Evolutionary conservation across 2,113 vertebrate species (phyloP).

Genomic region (Laticauda laticaudata): DNA sequence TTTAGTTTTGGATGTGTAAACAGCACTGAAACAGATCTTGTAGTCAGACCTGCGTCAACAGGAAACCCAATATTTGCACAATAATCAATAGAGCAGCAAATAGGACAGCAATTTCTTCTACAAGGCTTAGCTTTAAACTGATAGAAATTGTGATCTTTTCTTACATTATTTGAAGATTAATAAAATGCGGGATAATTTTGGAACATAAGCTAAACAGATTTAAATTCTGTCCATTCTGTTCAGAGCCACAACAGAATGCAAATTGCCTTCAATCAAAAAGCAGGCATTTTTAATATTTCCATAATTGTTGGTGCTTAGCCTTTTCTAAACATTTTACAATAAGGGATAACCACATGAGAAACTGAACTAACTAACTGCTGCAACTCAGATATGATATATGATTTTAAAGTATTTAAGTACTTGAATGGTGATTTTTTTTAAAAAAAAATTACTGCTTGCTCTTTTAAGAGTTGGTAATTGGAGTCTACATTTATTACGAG

Average conservation of each 20-base stretch:
- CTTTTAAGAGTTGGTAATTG: neutral
- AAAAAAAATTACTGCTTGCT: neutral
- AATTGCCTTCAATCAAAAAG: neutral
- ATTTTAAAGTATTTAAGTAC: neutral
- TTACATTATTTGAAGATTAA: neutral
- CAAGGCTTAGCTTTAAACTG: constrained; percentile 51
- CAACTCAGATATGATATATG: neutral
- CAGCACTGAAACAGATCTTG: constrained; percentile 70
- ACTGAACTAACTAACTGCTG: neutral
- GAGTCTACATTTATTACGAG: neutral
- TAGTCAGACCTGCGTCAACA: constrained; percentile 64
- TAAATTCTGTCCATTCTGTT: neutral
- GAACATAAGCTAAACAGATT: constrained; percentile 33
- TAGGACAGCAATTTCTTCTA: constrained; percentile 54
- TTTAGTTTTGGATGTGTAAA: constrained; percentile 62
- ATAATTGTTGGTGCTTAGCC: neutral
- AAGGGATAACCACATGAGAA: neutral
- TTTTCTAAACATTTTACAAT: neutral
- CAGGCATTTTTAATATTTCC: neutral
- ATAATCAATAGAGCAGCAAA: constrained; percentile 62
- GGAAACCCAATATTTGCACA: constrained; percentile 76
- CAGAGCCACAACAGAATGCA: neutral
- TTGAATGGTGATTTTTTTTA: neutral
- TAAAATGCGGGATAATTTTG: neutral
- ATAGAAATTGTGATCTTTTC: constrained; percentile 43